These are phyloP conservation scores for Polyodon spathula DNA, from an alignment of 2,113 vertebrate genomes.

Conservation along the genomic window DNA sequence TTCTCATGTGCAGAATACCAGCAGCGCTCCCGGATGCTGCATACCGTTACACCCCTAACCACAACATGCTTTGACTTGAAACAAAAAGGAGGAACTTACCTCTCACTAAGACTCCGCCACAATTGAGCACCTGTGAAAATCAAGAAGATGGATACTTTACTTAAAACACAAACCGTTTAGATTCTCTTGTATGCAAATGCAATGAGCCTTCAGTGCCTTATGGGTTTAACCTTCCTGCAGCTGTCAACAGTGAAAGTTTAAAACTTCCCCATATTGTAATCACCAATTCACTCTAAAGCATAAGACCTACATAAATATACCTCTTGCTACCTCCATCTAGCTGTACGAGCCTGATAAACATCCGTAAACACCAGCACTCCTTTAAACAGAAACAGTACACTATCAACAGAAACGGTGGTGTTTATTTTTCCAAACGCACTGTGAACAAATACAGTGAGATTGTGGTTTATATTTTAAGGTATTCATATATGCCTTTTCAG, in stretches of 20 bases:
- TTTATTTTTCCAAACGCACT: not conserved
- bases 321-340: not conserved
- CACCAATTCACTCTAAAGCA: not conserved
- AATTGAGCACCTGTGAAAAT: slow-evolving; percentile 56
- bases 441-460: not conserved
- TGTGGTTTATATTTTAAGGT: no score
- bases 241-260: not conserved
- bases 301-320: no score
- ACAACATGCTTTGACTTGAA: not conserved
- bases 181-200: not conserved
- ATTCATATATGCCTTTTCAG: no score
- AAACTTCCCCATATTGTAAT: not conserved
- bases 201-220: not conserved
- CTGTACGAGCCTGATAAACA: not conserved
- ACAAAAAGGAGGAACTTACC: slow-evolving; percentile 50
- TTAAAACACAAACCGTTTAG: no score
- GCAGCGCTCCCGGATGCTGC: no score
- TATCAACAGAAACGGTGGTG: no score
- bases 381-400: not conserved
- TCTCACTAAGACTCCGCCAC: slow-evolving; percentile 69
- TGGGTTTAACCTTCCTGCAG: no score
- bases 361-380: not conserved
- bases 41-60: no score
- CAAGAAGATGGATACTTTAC: slow-evolving; percentile 10
- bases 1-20: no score